Conservation (phyloP, 2,888 invertebrate species). For the Rugalucina vietnamica region DNA sequence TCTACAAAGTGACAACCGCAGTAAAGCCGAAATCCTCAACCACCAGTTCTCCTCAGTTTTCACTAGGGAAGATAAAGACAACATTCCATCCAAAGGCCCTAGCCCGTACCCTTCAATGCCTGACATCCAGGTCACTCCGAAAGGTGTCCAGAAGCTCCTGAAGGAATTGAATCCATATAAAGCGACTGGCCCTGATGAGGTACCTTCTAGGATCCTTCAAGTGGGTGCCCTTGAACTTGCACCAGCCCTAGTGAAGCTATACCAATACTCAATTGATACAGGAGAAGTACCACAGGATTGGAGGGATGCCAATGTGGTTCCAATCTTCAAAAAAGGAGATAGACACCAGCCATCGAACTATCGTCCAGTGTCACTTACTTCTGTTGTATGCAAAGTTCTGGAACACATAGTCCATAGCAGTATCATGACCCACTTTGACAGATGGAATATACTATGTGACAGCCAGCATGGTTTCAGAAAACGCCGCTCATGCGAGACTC, state of each 20-base stretch:
- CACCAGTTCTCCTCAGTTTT: constrained; percentile 19
- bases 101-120: constrained; percentile 35
- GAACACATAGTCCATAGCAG: constrained; percentile 28
- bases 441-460: background rate
- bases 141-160: constrained; percentile 6
- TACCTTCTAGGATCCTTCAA: constrained; percentile 8
- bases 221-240: background rate
- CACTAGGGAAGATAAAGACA: constrained; percentile 10
- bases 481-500: constrained; percentile 4
- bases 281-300: constrained; percentile 18
- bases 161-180: constrained; percentile 7
- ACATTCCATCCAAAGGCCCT: constrained; percentile 19
- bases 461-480: constrained; percentile 21
- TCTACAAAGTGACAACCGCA: constrained; percentile 27
- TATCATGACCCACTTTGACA: constrained; percentile 10
- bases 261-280: constrained; percentile 9
- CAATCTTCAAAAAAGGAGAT: constrained; percentile 33
- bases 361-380: constrained; percentile 24
- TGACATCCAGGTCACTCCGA: background rate
- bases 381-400: constrained; percentile 17
- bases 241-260: constrained; percentile 3
- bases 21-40: constrained; percentile 44
- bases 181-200: constrained; percentile 6
- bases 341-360: constrained; percentile 24
- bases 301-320: constrained; percentile 12